Conservation (phyloP, 2,113 vertebrate genomes). For the Ictalurus furcatus region DNA sequence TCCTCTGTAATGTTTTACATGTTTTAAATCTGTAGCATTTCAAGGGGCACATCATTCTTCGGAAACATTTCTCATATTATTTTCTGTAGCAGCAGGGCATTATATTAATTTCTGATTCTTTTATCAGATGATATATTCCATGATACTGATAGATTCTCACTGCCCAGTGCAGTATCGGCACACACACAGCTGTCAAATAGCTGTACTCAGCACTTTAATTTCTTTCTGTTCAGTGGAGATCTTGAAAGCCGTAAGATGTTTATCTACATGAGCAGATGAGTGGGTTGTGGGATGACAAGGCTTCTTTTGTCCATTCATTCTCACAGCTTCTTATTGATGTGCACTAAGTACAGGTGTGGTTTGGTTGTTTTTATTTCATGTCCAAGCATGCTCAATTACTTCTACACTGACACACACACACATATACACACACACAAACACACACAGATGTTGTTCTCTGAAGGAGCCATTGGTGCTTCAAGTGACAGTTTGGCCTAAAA, state of each 20-base stretch:
- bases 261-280: background rate
- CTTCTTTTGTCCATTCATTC: background rate
- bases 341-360: conserved; percentile 18
- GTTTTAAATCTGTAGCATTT: background rate
- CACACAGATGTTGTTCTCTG: background rate
- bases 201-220: background rate
- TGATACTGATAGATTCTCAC: background rate
- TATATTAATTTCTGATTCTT: background rate
- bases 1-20: background rate
- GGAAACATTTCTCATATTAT: background rate
- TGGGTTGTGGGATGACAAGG: background rate
- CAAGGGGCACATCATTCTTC: background rate
- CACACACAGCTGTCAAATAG: background rate
- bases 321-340: conserved; percentile 10
- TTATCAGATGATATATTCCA: background rate
- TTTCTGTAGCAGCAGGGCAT: background rate
- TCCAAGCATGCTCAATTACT: conserved; percentile 29
- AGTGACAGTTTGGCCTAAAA: background rate
- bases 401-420: background rate
- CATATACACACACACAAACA: conserved; percentile 9
- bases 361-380: conserved; percentile 3
- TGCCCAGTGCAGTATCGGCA: background rate
- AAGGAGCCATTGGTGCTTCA: background rate
- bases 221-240: background rate
- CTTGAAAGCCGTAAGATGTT: background rate